Evolutionary conservation across 1,140 invertebrate genomes (phyloP).

Genomic region (Camponotus floridanus): DNA sequence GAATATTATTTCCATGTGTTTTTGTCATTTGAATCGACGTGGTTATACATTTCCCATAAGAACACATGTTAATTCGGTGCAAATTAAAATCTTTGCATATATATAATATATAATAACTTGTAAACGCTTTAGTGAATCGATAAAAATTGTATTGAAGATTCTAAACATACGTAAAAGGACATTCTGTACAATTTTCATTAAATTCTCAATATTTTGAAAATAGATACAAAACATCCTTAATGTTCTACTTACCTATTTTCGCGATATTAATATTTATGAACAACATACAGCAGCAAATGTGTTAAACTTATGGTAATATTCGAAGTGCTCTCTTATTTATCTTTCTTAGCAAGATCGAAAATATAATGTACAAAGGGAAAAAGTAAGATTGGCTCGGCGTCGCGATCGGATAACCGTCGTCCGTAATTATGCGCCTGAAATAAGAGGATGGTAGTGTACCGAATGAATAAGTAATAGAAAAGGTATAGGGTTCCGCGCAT

Average conservation of each 20-base stretch:
- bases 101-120: too few species aligned
- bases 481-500: conserved; percentile 54
- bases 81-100: too few species aligned
- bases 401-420: conserved; percentile 37
- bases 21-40: too few species aligned
- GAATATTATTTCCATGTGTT: too few species aligned
- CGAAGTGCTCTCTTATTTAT: background rate
- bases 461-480: conserved; percentile 65
- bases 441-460: conserved; percentile 48
- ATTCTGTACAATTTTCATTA: too few species aligned
- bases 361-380: conserved; percentile 29
- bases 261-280: background rate
- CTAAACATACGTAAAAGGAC: too few species aligned
- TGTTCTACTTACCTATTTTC: background rate
- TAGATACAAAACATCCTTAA: too few species aligned
- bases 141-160: too few species aligned
- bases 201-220: too few species aligned
- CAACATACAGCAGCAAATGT: background rate
- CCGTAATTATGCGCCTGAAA: conserved; percentile 61
- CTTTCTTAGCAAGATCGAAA: conserved; percentile 16
- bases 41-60: too few species aligned
- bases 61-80: too few species aligned
- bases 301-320: background rate
- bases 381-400: conserved; percentile 28
- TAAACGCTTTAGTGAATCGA: too few species aligned